Percentiles rank a stretch among this genome's conserved stretches.
phyloP scores from a whole-genome alignment of 1,140 invertebrate genomes.

The Drosophila pseudoobscura region DNA sequence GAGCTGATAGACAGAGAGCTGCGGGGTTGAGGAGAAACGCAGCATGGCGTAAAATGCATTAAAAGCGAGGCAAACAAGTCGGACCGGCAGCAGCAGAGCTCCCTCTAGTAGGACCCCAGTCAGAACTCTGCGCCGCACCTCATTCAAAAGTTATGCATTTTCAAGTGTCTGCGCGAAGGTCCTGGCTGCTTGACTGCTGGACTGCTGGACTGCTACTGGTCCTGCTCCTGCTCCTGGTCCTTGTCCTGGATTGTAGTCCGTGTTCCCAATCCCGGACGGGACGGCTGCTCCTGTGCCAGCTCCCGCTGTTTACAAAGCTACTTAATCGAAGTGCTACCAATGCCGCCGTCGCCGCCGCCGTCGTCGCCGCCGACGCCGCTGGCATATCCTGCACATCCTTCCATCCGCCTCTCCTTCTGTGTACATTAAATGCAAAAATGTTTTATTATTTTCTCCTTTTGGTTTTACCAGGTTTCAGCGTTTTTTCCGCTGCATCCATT shows the following conservation, averaged over 20 bases:
- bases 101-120: background rate
- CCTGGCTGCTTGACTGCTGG: constrained; percentile 8
- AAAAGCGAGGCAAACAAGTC: constrained; percentile 73
- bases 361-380: constrained; percentile 11
- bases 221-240: constrained; percentile 5
- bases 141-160: constrained; percentile 74
- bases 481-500: constrained; percentile 36
- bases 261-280: background rate
- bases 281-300: constrained; percentile 33
- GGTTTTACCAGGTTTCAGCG: constrained; percentile 10
- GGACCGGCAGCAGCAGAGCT: constrained; percentile 18
- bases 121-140: constrained; percentile 16
- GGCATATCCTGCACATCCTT: constrained; percentile 45
- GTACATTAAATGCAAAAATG: constrained; percentile 70
- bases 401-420: constrained; percentile 18
- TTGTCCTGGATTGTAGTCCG: constrained; percentile 9
- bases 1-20: background rate
- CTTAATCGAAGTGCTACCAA: constrained; percentile 78
- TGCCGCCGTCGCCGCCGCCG: constrained; percentile 32
- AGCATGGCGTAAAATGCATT: constrained; percentile 74
- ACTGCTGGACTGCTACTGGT: background rate
- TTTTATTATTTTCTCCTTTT: constrained; percentile 47
- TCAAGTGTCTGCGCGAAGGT: constrained; percentile 61
- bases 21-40: constrained; percentile 17
- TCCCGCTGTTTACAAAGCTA: constrained; percentile 75